Evolutionary conservation across 2,888 invertebrate species (phyloP).

Genomic region (Euphydryas editha): DNA sequence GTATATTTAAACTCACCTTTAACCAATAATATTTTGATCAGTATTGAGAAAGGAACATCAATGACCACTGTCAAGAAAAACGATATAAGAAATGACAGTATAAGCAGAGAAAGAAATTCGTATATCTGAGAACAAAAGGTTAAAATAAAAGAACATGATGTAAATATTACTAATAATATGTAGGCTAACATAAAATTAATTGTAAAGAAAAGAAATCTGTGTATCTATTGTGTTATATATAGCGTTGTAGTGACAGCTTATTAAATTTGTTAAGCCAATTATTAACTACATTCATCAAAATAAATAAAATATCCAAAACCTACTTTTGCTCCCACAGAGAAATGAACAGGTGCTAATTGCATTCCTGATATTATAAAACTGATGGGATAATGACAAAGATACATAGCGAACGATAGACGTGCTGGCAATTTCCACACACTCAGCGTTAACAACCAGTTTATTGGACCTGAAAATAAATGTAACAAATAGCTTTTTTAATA

Average conservation of each 20-base stretch:
- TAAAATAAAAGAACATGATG: not conserved
- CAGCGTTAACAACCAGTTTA: conserved; percentile 76
- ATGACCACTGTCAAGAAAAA: conserved; percentile 58
- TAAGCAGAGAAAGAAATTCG: conserved; percentile 48
- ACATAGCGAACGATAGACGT: conserved; percentile 82
- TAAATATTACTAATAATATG: not conserved
- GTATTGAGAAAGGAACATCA: conserved; percentile 60
- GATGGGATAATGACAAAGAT: conserved; percentile 74
- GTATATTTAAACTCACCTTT: conserved; percentile 43
- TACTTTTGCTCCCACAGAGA: conserved; percentile 46
- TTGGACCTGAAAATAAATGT: conserved; percentile 53
- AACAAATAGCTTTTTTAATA: not conserved
- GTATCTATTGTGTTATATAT: too few relatives aligned
- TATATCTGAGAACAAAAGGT: conserved; percentile 54
- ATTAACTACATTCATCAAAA: not conserved
- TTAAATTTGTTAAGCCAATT: not conserved
- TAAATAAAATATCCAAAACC: too few relatives aligned
- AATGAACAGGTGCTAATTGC: conserved; percentile 49
- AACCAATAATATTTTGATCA: conserved; percentile 59
- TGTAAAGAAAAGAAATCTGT: too few relatives aligned
- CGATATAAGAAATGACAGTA: conserved; percentile 53
- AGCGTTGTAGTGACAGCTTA: too few relatives aligned
- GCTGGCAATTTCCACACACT: conserved; percentile 76
- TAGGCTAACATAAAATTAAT: too few relatives aligned
- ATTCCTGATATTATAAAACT: conserved; percentile 49